Conservation (phyloP, 2,113 vertebrate species). For the Osmerus eperlanus region DNA sequence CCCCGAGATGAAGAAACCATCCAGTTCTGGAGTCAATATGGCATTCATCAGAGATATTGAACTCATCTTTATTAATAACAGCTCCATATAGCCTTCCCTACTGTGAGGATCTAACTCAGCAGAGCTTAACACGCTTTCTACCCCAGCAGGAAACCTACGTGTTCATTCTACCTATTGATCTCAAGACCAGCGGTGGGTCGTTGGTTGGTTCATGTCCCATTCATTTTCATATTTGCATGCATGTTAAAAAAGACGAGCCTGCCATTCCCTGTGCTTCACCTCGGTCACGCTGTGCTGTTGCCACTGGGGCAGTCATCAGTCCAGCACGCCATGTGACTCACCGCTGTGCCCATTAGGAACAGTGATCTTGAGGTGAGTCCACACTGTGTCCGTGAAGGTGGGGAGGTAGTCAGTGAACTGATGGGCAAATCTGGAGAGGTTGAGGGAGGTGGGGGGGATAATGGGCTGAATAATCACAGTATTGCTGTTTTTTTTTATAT, state of each 20-base stretch:
- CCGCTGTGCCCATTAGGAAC: too few relatives aligned
- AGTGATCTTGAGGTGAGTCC: too few relatives aligned
- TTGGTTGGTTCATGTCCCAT: not conserved
- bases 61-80: slow-evolving; percentile 10
- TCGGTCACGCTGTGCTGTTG: too few relatives aligned
- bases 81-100: not conserved
- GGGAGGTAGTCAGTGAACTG: too few relatives aligned
- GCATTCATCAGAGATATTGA: not conserved
- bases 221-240: not conserved
- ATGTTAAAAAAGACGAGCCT: not conserved
- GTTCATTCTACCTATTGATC: not conserved
- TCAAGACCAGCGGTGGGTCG: not conserved
- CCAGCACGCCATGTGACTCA: too few relatives aligned
- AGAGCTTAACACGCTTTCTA: not conserved
- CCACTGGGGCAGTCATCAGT: too few relatives aligned
- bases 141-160: not conserved
- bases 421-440: too few relatives aligned
- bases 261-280: too few relatives aligned
- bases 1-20: not conserved
- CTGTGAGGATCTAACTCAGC: slow-evolving; percentile 9
- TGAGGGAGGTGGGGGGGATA: too few relatives aligned
- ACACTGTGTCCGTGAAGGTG: too few relatives aligned
- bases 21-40: not conserved
- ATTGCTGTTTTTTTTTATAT: too few relatives aligned
- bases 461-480: too few relatives aligned